Evolutionary conservation across 2,888 invertebrate genomes (phyloP), one percentile per base, ranked within the genome.

Genomic region (Tinea pellionella): DNA sequence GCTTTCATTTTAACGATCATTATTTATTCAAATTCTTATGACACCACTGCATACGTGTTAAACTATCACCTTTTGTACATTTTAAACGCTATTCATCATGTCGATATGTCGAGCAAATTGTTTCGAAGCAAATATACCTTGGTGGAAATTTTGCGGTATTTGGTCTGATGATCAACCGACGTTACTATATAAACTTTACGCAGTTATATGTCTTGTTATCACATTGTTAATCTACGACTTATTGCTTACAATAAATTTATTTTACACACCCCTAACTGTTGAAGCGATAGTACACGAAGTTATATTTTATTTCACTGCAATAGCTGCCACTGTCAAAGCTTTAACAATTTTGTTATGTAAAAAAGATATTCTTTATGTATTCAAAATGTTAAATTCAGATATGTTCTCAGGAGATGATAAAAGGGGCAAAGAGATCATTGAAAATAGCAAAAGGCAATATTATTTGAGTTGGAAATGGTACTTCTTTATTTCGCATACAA

Each of bases 231-330:
- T 67, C 51, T 83, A 81, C 61, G 74, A 78, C 57, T 42, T 71
- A 16, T 66, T 83, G 16, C 64, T 84, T 6, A 74, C 77, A 13
- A 16, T 81, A 11, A 83, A 79, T 63, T 63, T 84, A 37, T 57
- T 71, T 47, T 78, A 72, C 59, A 78, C 78, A 0, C 81, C 82
- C 0, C 66, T 64, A 24, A 73, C 70, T 66, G 69, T 84, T 13
- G 80, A 81, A 61, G 62, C 73, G 58, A 61, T 81, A 32, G 69
- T 84, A 16, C 71, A 68, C 1, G 83, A 85, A 73, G 72, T 75
- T 2, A 73, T 78, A 63, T 80, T 78, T 67, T 75, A 71, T 65
- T 77, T 79, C 59, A 76, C 73, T 29, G 76, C 75, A 70, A 65
- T 78, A 32, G 65, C 72, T 12, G 72, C 76, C 6, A 64, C 67